These are phyloP conservation scores for Eulemur mongoz DNA, from an alignment of 2,797 vertebrate species.

Conservation along the genomic window DNA sequence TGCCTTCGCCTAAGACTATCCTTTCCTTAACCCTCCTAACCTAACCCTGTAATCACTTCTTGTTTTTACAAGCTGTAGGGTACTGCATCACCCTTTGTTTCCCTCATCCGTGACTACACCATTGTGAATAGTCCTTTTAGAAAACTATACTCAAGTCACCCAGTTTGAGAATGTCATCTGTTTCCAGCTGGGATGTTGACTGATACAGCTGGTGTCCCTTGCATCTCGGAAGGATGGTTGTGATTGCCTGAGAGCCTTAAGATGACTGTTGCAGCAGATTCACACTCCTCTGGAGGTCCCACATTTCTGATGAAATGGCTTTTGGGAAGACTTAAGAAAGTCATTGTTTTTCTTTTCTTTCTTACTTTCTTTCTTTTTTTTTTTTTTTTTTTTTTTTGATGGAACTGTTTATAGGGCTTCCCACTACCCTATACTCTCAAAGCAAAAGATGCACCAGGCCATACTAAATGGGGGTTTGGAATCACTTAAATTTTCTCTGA, in stretches of 20 bases:
- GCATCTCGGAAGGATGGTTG: not conserved
- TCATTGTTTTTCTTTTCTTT: not conserved
- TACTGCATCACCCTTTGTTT: not conserved
- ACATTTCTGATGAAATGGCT: constrained; percentile 33
- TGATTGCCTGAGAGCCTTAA: not conserved
- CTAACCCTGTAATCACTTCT: not conserved
- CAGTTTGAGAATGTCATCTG: not conserved
- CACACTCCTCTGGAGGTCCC: not conserved
- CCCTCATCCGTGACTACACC: not conserved
- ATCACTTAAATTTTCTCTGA: constrained; percentile 41
- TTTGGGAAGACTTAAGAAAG: not conserved
- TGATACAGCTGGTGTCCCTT: not conserved
- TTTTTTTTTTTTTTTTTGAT: not conserved
- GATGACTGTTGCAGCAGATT: constrained; percentile 49
- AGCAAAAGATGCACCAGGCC: not conserved
- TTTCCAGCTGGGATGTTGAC: constrained; percentile 19
- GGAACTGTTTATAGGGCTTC: constrained; percentile 30
- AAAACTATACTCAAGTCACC: not conserved
- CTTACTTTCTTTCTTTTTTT: too few species aligned
- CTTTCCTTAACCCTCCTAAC: not conserved
- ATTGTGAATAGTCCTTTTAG: not conserved
- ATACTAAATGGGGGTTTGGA: not conserved
- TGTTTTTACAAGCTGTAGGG: not conserved
- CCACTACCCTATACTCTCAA: not conserved
- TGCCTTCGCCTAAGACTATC: not conserved